Conservation (phyloP, 2,888 invertebrate genomes). For the Lepidonotus clava region DNA sequence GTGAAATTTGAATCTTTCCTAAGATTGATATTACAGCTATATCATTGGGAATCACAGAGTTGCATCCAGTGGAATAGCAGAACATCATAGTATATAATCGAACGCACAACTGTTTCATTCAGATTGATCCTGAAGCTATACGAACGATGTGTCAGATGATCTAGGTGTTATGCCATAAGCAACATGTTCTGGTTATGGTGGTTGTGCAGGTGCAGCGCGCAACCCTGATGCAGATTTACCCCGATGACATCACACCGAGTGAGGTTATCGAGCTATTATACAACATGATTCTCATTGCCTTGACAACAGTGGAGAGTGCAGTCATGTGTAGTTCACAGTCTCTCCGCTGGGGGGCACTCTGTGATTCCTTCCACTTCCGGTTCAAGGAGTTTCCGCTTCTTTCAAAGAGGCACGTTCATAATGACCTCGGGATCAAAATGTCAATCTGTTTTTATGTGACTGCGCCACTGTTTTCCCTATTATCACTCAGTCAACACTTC, state of each 20-base stretch:
- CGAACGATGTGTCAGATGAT: background rate
- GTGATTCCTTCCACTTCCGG: slow-evolving; percentile 32
- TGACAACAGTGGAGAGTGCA: slow-evolving; percentile 15
- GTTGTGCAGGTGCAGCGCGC: slow-evolving; percentile 49
- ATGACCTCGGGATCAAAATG: slow-evolving; percentile 38
- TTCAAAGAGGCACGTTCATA: background rate
- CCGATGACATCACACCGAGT: background rate
- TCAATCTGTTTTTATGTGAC: slow-evolving; percentile 14
- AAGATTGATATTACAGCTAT: background rate
- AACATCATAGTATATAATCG: background rate
- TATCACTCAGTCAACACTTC: slow-evolving; percentile 37
- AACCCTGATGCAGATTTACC: background rate
- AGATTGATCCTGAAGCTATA: background rate
- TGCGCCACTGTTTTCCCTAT: slow-evolving; percentile 20
- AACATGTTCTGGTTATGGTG: slow-evolving; percentile 50
- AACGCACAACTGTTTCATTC: background rate
- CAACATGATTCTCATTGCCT: slow-evolving; percentile 6
- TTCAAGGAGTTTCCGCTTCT: slow-evolving; percentile 17
- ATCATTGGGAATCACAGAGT: slow-evolving; percentile 22
- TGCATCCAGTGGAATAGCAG: background rate
- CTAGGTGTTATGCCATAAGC: slow-evolving; percentile 23
- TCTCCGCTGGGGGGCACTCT: slow-evolving; percentile 28
- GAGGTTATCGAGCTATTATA: background rate
- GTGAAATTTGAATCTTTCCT: background rate
- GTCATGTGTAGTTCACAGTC: background rate